phyloP scores from a whole-genome alignment of 30 jellyfish, hydroid and myxozoan genomes.

The Haliclystus octoradiatus region DNA sequence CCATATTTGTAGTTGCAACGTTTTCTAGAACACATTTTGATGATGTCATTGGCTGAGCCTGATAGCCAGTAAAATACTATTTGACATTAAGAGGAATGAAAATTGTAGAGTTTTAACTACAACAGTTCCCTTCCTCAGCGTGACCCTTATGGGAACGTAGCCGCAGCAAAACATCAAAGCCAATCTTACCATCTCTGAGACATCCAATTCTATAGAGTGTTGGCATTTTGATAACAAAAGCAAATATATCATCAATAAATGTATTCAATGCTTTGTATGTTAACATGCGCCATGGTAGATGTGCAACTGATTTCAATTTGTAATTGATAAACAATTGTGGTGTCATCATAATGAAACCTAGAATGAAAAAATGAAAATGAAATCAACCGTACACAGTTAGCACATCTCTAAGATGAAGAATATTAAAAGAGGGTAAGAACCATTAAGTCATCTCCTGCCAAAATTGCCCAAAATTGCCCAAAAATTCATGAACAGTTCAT shows the following conservation, averaged over 20 bases:
- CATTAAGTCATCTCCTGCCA: too few relatives aligned
- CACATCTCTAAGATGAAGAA: too few relatives aligned
- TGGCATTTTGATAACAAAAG: slow-evolving; percentile 97
- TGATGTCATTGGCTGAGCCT: too few relatives aligned
- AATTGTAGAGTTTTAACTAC: background rate
- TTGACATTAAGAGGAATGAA: background rate
- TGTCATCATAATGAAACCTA: slow-evolving; percentile 95
- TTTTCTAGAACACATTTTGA: too few relatives aligned
- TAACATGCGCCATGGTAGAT: slow-evolving; percentile 97
- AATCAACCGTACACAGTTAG: too few relatives aligned
- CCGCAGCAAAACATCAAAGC: too few relatives aligned
- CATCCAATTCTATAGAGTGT: slow-evolving; percentile 94
- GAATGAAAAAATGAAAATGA: too few relatives aligned
- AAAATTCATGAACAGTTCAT: too few relatives aligned
- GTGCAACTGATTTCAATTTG: slow-evolving; percentile 97
- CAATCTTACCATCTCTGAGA: slow-evolving; percentile 73
- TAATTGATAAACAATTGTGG: slow-evolving; percentile 96
- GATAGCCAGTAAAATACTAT: too few relatives aligned
- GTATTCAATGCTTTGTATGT: slow-evolving; percentile 96
- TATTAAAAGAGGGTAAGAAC: too few relatives aligned
- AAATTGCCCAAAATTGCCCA: too few relatives aligned
- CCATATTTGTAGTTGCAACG: too few relatives aligned
- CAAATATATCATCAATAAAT: slow-evolving; percentile 93
- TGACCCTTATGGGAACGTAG: background rate
- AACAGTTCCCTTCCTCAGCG: background rate